Base-by-base conservation (phyloP, 1,140 invertebrate genomes). In the Calliphora vicina region DNA sequence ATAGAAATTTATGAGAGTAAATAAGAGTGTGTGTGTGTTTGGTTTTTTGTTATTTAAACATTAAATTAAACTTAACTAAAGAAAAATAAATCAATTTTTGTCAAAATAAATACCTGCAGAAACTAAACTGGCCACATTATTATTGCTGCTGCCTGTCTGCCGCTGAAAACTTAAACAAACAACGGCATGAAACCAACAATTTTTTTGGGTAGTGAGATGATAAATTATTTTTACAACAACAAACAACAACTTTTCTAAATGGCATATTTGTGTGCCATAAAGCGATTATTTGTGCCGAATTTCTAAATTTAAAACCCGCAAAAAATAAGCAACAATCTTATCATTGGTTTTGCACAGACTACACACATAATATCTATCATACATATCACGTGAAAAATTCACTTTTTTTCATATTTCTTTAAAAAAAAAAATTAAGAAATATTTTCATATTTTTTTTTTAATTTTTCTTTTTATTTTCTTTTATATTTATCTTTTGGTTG, bases 231-330 rank as follows among this genome's bases (percentile, higher is more conserved):
- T 23, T 67, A 6, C 8, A 67, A 67, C 61, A 67, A 67, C 61
- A 67, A 61, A 5, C n/a, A 67, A 67, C 61, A 67, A 12, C 12
- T 67, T 8, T 67, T 23, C n/a, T 67, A 23, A 23, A 67, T 67
- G 50, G 15, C 50, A 57, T 57, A 23, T 67, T 67, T 67, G n/a
- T 23, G 20, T 67, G 61, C 12, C 25, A 67, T 67, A 67, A 67
- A 67, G 50, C 61, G 61, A 67, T 67, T 23, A 67, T 67, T 67
- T 67, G 61, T 67, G n/a, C 20, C 61, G 23, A 67, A 67, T 67
- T 67, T 67, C 61, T 67, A 67, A 67, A 67, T 67, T 67, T 67
- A 67, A 67, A 67, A n/a, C n/a, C n/a, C 50, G n/a, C 50, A 13
- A 57, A 57, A 57, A 17, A 57, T 6, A 57, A 17, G n/a, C 50